Evolutionary conservation across 2,888 invertebrate genomes (phyloP), one percentile per base, ranked within the genome.

Genomic region (Brenthis daphne): DNA sequence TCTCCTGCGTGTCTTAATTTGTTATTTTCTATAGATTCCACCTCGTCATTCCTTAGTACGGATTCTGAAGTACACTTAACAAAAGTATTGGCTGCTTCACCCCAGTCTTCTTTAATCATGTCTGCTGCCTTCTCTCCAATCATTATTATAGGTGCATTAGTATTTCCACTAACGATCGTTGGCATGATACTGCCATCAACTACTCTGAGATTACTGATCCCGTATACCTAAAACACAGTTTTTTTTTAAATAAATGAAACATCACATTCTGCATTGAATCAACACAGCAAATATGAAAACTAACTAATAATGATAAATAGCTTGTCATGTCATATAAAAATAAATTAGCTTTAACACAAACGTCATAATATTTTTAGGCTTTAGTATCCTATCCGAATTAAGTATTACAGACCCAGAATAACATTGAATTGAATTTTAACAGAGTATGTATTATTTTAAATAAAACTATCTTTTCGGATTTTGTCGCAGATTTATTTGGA

Each of bases 181-280:
- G 97, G 97, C 96, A 98, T 97, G 24, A 98, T 93, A 75, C 97
- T 97, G 0, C 95, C 96, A 82, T 98, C 98, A 3, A 97, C 94
- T 0, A 98, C 96, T 47, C 97, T 91, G 6, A 98, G 89, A 6
- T 94, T 93, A 14, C 87, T 84, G 0, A 97, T 87, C 1, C 96
- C 97, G 74, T 95, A 93, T 0, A 96, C 95, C 80, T 94, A 83
- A 24, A 82, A 81, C 8, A 43, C 37, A 43, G 29, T 29, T 29
- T 29, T 43, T 8, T 8, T 43, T 43, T 2, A 11, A 43, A 43
- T 43, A 1, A 43, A 43, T 43, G 11, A 43, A 43, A 43, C 37
- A 43, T 43, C 2, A 11, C 37, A 43, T 43, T 43, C 37, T 11
- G 2, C 11, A 8, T 11, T 8, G 37, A 43, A 8, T 11, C 11